phyloP scores from a whole-genome alignment of 2,888 invertebrate species.

The Pecten maximus region DNA sequence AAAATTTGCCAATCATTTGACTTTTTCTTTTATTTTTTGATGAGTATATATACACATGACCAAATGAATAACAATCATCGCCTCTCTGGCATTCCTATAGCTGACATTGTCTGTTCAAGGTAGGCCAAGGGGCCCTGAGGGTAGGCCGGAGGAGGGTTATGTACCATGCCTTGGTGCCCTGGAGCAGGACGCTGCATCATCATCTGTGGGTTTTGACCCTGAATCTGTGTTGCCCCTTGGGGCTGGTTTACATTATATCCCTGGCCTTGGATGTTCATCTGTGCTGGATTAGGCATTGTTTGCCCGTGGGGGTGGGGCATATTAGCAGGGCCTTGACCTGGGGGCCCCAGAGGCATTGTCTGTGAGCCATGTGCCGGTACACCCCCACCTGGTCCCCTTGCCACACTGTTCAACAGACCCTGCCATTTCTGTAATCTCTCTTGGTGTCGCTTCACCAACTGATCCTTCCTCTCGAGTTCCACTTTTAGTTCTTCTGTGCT shows the following conservation, averaged over 20 bases:
- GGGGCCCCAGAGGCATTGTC: not conserved
- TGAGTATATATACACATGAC: not conserved
- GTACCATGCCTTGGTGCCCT: slow-evolving; percentile 53
- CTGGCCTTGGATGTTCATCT: not conserved
- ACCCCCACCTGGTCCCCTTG: slow-evolving; percentile 54
- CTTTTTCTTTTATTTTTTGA: not conserved
- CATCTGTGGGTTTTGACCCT: slow-evolving; percentile 59
- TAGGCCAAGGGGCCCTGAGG: slow-evolving; percentile 92
- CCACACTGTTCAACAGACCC: slow-evolving; percentile 85
- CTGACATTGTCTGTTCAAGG: slow-evolving; percentile 94
- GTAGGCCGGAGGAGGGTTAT: slow-evolving; percentile 64
- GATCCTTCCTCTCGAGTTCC: slow-evolving; percentile 94
- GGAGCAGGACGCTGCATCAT: slow-evolving; percentile 56
- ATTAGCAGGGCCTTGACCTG: not conserved
- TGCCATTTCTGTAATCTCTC: slow-evolving; percentile 97
- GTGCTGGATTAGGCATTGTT: not conserved
- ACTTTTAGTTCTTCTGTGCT: slow-evolving; percentile 93
- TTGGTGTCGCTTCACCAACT: slow-evolving; percentile 92
- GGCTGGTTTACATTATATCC: slow-evolving; percentile 6
- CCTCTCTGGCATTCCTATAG: slow-evolving; percentile 93
- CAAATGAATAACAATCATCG: slow-evolving; percentile 49
- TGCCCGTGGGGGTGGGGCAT: not conserved
- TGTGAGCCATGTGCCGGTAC: slow-evolving; percentile 48
- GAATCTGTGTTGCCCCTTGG: slow-evolving; percentile 45
- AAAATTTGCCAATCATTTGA: not conserved